phyloP scores from a whole-genome alignment of 1,140 invertebrate species.

The Calliphora vicina region DNA sequence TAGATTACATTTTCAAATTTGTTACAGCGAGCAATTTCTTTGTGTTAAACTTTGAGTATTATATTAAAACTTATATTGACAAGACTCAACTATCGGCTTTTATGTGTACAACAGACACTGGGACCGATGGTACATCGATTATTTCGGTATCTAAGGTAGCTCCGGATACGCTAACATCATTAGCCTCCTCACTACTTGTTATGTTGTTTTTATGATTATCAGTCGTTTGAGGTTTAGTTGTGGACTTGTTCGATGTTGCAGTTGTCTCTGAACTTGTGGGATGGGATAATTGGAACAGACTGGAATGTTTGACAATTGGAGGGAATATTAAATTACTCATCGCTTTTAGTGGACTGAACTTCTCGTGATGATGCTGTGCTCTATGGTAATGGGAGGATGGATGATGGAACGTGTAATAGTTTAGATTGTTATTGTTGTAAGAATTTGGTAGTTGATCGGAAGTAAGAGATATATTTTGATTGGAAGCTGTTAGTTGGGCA shows the following conservation, averaged over 20 bases:
- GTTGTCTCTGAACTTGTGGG: constrained; percentile 36
- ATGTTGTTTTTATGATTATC: neutral
- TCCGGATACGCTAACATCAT: neutral
- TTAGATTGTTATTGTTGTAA: constrained; percentile 33
- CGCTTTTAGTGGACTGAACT: constrained; percentile 54
- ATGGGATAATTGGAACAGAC: constrained; percentile 59
- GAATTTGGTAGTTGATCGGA: constrained; percentile 18
- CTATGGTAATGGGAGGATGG: neutral
- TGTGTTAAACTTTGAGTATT: constrained; percentile 21
- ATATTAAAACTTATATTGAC: constrained; percentile 6
- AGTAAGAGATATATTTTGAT: neutral
- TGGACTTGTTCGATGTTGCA: neutral
- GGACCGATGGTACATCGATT: neutral
- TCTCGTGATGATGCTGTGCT: constrained; percentile 40
- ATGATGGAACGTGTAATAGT: constrained; percentile 36
- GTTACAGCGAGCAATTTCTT: no score
- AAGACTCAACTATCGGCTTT: constrained; percentile 11
- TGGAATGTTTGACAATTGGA: constrained; percentile 56
- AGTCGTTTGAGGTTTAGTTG: neutral
- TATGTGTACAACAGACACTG: neutral
- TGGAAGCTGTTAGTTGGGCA: neutral
- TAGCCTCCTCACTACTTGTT: neutral
- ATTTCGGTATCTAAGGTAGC: neutral
- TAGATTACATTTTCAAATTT: no score
- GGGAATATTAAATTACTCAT: constrained; percentile 54